A percentile compares a stretch with the other conserved stretches of the same genome.
Conservation (phyloP, 1,140 invertebrate genomes). For the Nylanderia fulva region DNA sequence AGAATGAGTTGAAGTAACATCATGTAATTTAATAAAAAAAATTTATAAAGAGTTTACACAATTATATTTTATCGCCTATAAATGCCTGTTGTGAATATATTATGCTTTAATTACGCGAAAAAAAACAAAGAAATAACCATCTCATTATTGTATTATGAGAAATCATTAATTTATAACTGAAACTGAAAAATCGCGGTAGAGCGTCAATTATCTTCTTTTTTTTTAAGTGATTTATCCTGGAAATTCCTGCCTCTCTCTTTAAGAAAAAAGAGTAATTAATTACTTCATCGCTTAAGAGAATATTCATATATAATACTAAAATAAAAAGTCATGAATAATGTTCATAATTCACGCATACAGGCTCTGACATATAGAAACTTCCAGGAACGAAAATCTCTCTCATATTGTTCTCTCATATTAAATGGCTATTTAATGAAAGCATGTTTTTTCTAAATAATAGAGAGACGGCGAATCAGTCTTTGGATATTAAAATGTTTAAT, state of each 20-base stretch:
- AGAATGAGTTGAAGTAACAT: background rate
- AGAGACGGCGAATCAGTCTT: background rate
- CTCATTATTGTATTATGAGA: background rate
- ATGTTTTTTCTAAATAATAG: background rate
- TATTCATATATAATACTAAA: conserved; percentile 24
- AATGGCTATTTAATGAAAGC: background rate
- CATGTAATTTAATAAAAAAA: background rate
- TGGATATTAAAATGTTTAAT: background rate
- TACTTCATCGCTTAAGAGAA: conserved; percentile 30
- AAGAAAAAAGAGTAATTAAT: conserved; percentile 4
- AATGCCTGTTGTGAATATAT: background rate
- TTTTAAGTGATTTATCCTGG: conserved; percentile 14
- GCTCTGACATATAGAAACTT: background rate
- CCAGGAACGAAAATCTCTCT: conserved; percentile 16
- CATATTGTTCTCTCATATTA: no score
- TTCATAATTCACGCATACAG: background rate
- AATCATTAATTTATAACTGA: background rate
- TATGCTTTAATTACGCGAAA: background rate
- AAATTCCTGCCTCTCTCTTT: conserved; percentile 31
- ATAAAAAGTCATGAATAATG: background rate
- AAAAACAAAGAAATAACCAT: background rate
- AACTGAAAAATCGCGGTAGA: background rate
- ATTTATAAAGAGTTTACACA: background rate
- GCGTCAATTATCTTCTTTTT: conserved; percentile 14
- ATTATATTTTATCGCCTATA: background rate